phyloP scores from a whole-genome alignment of 1,140 invertebrate genomes.

The Drusus annulatus region DNA sequence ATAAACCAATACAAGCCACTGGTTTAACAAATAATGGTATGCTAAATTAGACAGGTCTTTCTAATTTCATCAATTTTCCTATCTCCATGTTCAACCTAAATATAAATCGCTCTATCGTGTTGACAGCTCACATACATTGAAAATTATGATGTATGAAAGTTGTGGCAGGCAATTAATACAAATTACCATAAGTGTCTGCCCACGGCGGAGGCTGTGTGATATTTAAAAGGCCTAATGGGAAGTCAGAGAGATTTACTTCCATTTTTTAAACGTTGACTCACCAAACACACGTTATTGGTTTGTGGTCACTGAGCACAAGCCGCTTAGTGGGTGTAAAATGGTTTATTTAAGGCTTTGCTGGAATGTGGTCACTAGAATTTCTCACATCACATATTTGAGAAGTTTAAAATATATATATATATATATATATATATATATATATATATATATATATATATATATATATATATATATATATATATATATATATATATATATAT shows the following conservation, averaged over 20 bases:
- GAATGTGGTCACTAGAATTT: neutral
- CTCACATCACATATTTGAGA: too few species aligned
- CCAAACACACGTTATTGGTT: neutral
- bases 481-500: too few species aligned
- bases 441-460: too few species aligned
- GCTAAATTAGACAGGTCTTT: too few species aligned
- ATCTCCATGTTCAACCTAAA: too few species aligned
- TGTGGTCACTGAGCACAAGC: neutral
- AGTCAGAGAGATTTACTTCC: neutral
- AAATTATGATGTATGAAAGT: neutral
- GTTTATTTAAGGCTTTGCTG: neutral
- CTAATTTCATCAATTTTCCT: too few species aligned
- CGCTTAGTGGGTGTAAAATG: neutral
- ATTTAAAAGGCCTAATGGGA: neutral
- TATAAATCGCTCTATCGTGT: neutral
- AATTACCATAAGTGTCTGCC: constrained; percentile 6
- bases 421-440: too few species aligned
- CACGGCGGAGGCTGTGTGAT: neutral
- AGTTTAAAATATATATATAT: too few species aligned
- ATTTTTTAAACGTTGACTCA: neutral
- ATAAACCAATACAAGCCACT: too few species aligned
- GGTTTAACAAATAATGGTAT: too few species aligned
- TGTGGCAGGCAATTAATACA: constrained; percentile 6
- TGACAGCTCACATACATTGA: neutral
- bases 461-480: too few species aligned